Percentiles rank a stretch among this genome's conserved stretches.
Evolutionary conservation across 2,113 vertebrate species (phyloP).

Genomic region (Athene noctua): DNA sequence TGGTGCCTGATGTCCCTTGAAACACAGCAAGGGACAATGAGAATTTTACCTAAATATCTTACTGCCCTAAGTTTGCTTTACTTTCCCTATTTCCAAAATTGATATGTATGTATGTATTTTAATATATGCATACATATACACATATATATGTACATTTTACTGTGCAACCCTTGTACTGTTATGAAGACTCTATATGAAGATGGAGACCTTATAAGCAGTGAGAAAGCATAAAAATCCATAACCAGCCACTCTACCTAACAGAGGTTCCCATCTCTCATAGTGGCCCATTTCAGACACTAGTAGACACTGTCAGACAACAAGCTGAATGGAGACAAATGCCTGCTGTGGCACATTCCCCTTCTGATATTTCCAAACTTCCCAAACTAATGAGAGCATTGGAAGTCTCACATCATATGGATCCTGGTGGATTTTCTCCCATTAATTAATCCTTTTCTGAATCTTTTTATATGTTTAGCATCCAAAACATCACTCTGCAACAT

Average conservation of each 20-base stretch:
- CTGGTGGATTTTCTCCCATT: neutral
- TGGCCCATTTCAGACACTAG: neutral
- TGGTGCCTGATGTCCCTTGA: neutral
- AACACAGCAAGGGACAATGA: neutral
- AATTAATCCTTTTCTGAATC: neutral
- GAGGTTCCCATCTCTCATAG: neutral
- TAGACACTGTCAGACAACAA: neutral
- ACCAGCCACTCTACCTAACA: neutral
- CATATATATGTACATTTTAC: neutral
- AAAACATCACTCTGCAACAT: neutral
- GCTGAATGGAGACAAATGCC: neutral
- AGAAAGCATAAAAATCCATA: neutral
- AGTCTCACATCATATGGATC: neutral
- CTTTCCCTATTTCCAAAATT: neutral
- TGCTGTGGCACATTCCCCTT: neutral
- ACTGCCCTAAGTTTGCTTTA: neutral
- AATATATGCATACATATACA: neutral
- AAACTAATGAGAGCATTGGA: neutral
- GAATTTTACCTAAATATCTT: neutral
- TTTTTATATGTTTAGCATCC: neutral
- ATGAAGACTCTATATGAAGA: neutral
- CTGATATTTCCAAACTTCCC: neutral
- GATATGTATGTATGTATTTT: neutral
- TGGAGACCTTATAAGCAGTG: neutral
- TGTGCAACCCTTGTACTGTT: neutral